Evolutionary conservation across 2,113 vertebrate species (phyloP).

Genomic region (Coptodon rendalli): DNA sequence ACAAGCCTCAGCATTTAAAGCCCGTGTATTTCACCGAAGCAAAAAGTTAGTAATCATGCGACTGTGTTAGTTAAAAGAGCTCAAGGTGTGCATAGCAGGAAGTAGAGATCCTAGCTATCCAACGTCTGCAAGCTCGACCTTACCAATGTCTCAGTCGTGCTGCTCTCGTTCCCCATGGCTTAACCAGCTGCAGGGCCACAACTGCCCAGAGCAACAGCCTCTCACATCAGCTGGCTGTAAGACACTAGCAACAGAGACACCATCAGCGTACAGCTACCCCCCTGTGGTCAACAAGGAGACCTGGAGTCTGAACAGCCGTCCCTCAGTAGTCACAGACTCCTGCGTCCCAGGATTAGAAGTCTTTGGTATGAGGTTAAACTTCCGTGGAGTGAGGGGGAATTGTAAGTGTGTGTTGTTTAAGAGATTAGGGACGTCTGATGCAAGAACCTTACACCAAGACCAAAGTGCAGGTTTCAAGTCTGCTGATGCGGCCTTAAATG

Average conservation of each 20-base stretch:
- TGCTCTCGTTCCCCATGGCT: conserved; percentile 77
- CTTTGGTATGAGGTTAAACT: conserved; percentile 26
- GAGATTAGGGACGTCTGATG: conserved; percentile 38
- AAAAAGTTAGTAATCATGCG: background rate
- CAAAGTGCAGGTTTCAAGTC: conserved; percentile 36
- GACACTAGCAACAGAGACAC: conserved; percentile 30
- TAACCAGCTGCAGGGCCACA: conserved; percentile 31
- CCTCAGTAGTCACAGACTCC: background rate
- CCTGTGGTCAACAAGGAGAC: background rate
- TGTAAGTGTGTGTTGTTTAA: background rate
- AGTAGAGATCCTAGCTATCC: background rate
- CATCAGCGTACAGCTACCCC: conserved; percentile 4
- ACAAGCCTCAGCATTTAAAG: background rate
- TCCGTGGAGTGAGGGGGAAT: conserved; percentile 6
- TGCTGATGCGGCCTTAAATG: background rate
- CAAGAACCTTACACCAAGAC: conserved; percentile 11
- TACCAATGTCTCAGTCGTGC: conserved; percentile 67
- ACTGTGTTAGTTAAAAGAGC: background rate
- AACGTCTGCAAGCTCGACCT: conserved; percentile 26
- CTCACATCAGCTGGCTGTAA: conserved; percentile 58
- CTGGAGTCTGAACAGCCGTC: background rate
- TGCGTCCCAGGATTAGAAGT: conserved; percentile 39
- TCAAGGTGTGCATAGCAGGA: background rate
- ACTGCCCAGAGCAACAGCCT: conserved; percentile 26
- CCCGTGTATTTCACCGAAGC: background rate